A percentile compares a stretch with the other conserved stretches of the same genome.
Evolutionary conservation across 2,113 vertebrate species (phyloP).

Genomic region (Monarcha castaneiventris): DNA sequence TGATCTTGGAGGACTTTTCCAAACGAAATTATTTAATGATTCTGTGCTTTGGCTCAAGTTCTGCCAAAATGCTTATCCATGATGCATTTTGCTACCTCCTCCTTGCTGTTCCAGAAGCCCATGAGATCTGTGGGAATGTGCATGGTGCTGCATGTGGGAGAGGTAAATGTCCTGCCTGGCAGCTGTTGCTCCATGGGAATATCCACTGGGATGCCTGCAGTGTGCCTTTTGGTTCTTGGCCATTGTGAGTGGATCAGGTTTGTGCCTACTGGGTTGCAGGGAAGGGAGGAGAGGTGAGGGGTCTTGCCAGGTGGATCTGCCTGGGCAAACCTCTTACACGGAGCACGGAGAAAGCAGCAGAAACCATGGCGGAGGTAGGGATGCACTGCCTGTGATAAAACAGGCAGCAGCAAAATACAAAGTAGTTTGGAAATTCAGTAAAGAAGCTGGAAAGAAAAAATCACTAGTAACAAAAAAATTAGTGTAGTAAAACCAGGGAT

Average conservation of each 20-base stretch:
- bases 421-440: neutral
- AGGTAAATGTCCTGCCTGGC: neutral
- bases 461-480: neutral
- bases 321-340: neutral
- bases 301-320: neutral
- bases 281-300: neutral
- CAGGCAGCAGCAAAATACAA: neutral
- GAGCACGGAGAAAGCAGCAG: neutral
- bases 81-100: neutral
- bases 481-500: neutral
- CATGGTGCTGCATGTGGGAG: neutral
- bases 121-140: neutral
- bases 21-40: neutral
- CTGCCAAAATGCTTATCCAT: neutral
- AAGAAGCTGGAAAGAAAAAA: neutral
- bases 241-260: neutral
- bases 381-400: neutral
- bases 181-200: neutral
- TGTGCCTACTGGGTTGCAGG: neutral
- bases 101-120: neutral
- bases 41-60: neutral
- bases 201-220: neutral
- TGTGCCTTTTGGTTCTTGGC: neutral
- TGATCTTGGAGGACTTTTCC: neutral
- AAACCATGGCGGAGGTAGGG: rapidly evolving